Percentiles rank a stretch among this genome's conserved stretches.
Conservation (phyloP, 2,888 invertebrate genomes). For the Epiblema foenella region DNA sequence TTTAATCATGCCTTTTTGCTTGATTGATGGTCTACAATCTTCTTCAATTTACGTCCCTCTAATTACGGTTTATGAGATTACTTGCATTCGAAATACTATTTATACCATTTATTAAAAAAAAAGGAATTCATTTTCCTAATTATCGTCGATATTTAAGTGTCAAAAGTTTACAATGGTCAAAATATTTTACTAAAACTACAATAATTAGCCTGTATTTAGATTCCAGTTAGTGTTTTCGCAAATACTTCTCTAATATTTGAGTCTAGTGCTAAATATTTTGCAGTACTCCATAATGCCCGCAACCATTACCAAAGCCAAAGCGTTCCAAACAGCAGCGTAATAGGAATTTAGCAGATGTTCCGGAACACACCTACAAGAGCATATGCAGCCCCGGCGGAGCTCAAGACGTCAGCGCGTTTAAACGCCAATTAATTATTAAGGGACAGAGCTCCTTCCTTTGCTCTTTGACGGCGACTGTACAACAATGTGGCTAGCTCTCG, state of each 20-base stretch:
- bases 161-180: too few relatives aligned
- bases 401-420: slow-evolving; percentile 82
- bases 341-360: slow-evolving; percentile 63
- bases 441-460: slow-evolving; percentile 76
- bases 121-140: background rate
- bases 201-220: too few relatives aligned
- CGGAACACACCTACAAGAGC: slow-evolving; percentile 72
- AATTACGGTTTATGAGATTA: slow-evolving; percentile 65
- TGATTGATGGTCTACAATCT: slow-evolving; percentile 77
- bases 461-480: slow-evolving; percentile 79
- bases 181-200: too few relatives aligned
- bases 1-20: slow-evolving; percentile 77
- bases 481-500: slow-evolving; percentile 79
- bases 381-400: slow-evolving; percentile 45
- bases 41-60: slow-evolving; percentile 70
- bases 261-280: slow-evolving; percentile 16
- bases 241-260: background rate
- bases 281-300: slow-evolving; percentile 35
- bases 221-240: background rate
- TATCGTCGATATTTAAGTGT: background rate
- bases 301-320: slow-evolving; percentile 40
- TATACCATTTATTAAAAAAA: slow-evolving; percentile 53
- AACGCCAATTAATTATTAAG: slow-evolving; percentile 84
- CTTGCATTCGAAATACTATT: slow-evolving; percentile 53
- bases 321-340: slow-evolving; percentile 42